These are phyloP conservation scores for Theocolax elegans DNA, from an alignment of 1,140 invertebrate genomes.

Conservation along the genomic window DNA sequence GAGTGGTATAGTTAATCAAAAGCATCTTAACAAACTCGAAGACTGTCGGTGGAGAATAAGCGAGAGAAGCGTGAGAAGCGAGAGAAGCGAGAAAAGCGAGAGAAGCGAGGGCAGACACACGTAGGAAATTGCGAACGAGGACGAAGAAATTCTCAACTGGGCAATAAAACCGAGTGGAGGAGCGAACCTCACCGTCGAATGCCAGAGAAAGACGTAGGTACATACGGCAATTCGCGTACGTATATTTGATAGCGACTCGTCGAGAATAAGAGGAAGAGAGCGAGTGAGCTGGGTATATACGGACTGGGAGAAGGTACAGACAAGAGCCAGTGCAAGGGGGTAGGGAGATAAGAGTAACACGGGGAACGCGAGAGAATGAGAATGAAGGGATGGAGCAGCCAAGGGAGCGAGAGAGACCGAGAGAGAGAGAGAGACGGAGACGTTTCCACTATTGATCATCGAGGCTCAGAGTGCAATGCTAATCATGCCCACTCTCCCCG, in stretches of 20 bases:
- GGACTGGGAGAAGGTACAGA: slow-evolving; percentile 36
- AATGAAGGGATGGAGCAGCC: slow-evolving; percentile 48
- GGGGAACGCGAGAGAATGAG: slow-evolving; percentile 56
- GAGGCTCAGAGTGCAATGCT: slow-evolving; percentile 68
- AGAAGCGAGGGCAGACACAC: too few species aligned
- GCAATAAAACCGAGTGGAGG: slow-evolving; percentile 34
- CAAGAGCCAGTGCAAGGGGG: slow-evolving; percentile 43
- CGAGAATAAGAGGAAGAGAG: slow-evolving; percentile 17
- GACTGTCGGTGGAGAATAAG: too few species aligned
- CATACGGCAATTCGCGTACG: slow-evolving; percentile 24
- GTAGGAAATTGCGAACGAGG: too few species aligned
- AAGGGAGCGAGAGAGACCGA: slow-evolving; percentile 64
- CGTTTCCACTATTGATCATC: slow-evolving; percentile 69
- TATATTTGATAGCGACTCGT: slow-evolving; percentile 35
- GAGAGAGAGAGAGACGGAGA: slow-evolving; percentile 65
- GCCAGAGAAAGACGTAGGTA: too few species aligned
- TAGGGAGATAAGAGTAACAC: slow-evolving; percentile 63
- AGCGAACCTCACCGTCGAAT: too few species aligned
- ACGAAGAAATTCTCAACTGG: slow-evolving; percentile 30
- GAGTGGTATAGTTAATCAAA: too few species aligned
- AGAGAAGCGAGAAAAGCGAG: too few species aligned
- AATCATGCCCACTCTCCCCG: slow-evolving; percentile 62
- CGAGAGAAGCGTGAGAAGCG: too few species aligned
- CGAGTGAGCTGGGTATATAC: slow-evolving; percentile 14
- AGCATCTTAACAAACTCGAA: too few species aligned